Base-by-base conservation (phyloP, 2,888 invertebrate species). In the Pelosia muscerda region DNA sequence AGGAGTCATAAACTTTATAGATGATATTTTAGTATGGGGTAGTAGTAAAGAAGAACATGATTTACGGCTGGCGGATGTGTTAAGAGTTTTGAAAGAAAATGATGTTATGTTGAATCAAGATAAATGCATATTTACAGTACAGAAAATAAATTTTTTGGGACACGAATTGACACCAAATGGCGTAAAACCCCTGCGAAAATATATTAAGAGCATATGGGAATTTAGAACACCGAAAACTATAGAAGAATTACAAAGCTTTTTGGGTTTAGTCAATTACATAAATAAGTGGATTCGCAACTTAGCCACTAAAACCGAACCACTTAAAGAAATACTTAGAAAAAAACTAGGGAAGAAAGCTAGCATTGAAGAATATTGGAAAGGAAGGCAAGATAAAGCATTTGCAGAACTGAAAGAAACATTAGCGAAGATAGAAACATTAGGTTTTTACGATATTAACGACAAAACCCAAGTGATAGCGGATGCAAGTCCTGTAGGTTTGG, bases 171-270 rank as follows among this genome's bases (percentile, higher is more conserved):
- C 31, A 31, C 9, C 31, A 31, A 1, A 31, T 5, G 31, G 31
- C 4, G 31, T 31, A 31, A 31, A 71, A 34, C 28, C 28, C 28
- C 28, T 28, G 28, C 6, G 4, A 6, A 28, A 28, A 28, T 71
- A 71, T n/a, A 54, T 68, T 0, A 4, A 49, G 6, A 68, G 28
- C 3, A 57, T 69, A 1, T 2, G 2, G 1, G 11, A 59, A 0
- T 81, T 81, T 61, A 60, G 78, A 60, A 31, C 28, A 1, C 82
- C 81, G 0, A 65, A 10, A 22, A 75, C 71, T 0, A 65, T 81
- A 3, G 78, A 68, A 22, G 84, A 84, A 61, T 2, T 83, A 0
- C 81, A 82, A 67, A 85, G 84, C 34, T 84, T 84, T 65, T 53
- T 84, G 2, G 83, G 82, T 0, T 31, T 84, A 0, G 66, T 83